Percentiles rank a stretch among this genome's conserved stretches.
phyloP scores from a whole-genome alignment of 2,888 invertebrate species.

The Drosophila prostipennis region DNA sequence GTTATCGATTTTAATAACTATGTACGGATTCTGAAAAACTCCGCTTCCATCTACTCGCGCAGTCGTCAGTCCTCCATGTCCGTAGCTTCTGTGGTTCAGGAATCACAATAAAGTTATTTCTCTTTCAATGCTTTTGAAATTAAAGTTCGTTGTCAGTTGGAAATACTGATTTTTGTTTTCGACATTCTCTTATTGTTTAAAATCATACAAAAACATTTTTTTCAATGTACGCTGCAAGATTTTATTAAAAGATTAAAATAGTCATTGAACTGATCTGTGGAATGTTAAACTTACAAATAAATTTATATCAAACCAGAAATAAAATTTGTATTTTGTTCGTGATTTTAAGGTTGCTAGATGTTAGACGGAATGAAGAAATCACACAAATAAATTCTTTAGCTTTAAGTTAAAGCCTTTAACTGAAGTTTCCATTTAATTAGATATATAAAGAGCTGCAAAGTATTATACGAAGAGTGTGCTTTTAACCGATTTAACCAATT shows the following conservation, averaged over 20 bases:
- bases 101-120: constrained; percentile 39
- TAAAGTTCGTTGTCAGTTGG: background rate
- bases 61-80: constrained; percentile 82
- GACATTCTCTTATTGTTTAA: too few species aligned
- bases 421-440: too few species aligned
- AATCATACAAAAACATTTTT: background rate
- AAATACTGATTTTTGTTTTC: too few species aligned
- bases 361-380: background rate
- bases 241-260: constrained; percentile 1
- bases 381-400: background rate
- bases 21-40: constrained; percentile 88
- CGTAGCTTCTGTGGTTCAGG: constrained; percentile 71
- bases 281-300: background rate
- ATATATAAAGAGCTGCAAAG: background rate
- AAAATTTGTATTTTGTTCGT: background rate
- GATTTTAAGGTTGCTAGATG: background rate
- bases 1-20: constrained; percentile 89
- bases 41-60: constrained; percentile 81
- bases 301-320: background rate
- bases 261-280: background rate
- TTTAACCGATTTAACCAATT: too few species aligned
- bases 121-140: background rate
- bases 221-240: background rate
- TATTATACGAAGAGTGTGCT: too few species aligned
- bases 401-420: background rate